Conservation (phyloP, 1,140 invertebrate genomes). For the Medauroidea extradentata region DNA sequence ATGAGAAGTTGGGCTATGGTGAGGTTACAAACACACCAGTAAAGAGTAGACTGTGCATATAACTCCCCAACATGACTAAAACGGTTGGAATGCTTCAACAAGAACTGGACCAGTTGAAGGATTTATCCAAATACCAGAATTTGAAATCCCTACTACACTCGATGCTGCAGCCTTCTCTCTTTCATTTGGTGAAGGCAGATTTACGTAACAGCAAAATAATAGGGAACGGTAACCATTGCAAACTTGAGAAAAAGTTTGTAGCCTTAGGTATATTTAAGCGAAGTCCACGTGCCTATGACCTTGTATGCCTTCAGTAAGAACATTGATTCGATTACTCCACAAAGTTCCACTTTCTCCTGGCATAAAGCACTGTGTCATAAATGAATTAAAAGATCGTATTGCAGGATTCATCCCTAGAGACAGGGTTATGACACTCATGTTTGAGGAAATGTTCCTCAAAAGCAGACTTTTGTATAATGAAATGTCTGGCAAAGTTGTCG, state of each 20-base stretch:
- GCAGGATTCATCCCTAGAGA: background rate
- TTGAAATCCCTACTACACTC: no score
- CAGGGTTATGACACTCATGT: conserved; percentile 11
- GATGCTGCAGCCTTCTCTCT: no score
- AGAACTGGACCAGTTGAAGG: no score
- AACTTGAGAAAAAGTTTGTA: background rate
- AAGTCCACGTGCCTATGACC: background rate
- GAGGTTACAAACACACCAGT: no score
- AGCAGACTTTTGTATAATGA: conserved; percentile 14
- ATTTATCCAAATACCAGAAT: no score
- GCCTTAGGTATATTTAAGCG: background rate
- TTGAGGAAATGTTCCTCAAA: conserved; percentile 21
- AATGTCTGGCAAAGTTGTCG: conserved; percentile 15
- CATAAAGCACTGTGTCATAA: background rate
- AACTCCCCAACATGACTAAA: no score
- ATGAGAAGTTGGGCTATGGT: no score
- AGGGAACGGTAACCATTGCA: background rate
- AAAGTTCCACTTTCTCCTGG: background rate
- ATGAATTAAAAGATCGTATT: background rate
- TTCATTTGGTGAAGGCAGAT: no score
- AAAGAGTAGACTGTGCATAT: no score
- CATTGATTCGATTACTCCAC: background rate
- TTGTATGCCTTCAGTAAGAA: background rate
- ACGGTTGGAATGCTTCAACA: no score
- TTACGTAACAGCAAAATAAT: no score